phyloP scores from a whole-genome alignment of 2,113 vertebrate species.

The Hiodon alosoides region DNA sequence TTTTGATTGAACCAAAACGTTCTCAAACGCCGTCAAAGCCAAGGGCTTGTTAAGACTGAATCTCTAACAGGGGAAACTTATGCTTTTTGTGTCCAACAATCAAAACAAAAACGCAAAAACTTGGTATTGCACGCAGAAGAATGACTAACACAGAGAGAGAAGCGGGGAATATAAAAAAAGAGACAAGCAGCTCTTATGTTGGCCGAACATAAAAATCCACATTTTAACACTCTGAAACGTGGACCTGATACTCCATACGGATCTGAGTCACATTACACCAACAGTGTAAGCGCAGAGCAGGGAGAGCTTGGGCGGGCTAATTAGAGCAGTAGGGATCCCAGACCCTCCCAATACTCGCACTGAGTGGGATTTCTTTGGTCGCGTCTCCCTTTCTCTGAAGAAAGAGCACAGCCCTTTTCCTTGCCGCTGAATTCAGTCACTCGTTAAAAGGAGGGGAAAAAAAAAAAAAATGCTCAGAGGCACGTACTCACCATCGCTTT shows the following conservation, averaged over 20 bases:
- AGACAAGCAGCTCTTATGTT: too few species aligned
- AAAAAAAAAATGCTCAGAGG: too few species aligned
- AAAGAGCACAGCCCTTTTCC: not conserved
- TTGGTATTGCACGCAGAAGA: not conserved
- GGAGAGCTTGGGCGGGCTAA: not conserved
- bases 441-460: too few species aligned
- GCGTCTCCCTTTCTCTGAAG: not conserved
- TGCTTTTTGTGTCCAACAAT: not conserved
- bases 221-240: not conserved
- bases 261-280: too few species aligned
- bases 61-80: not conserved
- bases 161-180: too few species aligned
- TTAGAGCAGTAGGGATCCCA: slow-evolving; percentile 1
- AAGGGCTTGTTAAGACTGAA: not conserved
- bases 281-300: not conserved
- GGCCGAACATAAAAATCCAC: not conserved
- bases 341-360: not conserved
- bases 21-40: not conserved
- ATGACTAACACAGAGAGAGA: not conserved
- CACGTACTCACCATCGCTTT: too few species aligned
- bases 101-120: not conserved
- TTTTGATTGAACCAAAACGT: not conserved
- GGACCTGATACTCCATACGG: not conserved
- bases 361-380: not conserved
- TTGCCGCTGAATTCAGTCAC: too few species aligned